A percentile compares a stretch with the other conserved stretches of the same genome.
Evolutionary conservation across 37 sponge, comb jelly and placozoan species (phyloP).

Genomic region (Bolinopsis microptera): DNA sequence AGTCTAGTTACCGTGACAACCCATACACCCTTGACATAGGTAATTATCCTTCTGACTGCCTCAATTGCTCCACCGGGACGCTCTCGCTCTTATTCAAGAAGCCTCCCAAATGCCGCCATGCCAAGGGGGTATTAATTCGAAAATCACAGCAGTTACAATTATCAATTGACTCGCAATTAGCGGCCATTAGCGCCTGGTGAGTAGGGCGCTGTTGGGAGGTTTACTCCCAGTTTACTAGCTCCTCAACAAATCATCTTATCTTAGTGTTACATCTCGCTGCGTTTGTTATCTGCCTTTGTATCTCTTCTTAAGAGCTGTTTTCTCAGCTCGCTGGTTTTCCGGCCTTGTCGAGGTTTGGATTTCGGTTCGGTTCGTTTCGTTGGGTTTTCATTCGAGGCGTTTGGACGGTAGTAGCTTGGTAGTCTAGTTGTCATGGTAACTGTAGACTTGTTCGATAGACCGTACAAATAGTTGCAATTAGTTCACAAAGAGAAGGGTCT

Average conservation of each 20-base stretch:
- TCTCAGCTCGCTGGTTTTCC: not conserved
- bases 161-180: slow-evolving; percentile 28
- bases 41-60: not conserved
- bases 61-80: not conserved
- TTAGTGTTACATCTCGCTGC: too few species aligned
- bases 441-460: not conserved
- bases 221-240: not conserved
- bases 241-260: too few species aligned
- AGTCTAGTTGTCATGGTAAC: not conserved
- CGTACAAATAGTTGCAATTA: not conserved
- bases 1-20: not conserved
- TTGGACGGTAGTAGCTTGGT: not conserved
- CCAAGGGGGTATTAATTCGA: not conserved
- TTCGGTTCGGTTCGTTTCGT: too few species aligned
- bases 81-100: not conserved
- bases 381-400: not conserved
- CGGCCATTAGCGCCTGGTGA: not conserved
- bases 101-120: not conserved
- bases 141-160: slow-evolving; percentile 24
- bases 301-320: too few species aligned
- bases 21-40: not conserved
- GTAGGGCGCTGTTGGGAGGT: not conserved
- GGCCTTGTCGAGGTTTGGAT: not conserved
- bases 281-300: too few species aligned
- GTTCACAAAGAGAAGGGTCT: not conserved